phyloP scores from a whole-genome alignment of 1,140 invertebrate genomes.

The Camponotus pennsylvanicus region DNA sequence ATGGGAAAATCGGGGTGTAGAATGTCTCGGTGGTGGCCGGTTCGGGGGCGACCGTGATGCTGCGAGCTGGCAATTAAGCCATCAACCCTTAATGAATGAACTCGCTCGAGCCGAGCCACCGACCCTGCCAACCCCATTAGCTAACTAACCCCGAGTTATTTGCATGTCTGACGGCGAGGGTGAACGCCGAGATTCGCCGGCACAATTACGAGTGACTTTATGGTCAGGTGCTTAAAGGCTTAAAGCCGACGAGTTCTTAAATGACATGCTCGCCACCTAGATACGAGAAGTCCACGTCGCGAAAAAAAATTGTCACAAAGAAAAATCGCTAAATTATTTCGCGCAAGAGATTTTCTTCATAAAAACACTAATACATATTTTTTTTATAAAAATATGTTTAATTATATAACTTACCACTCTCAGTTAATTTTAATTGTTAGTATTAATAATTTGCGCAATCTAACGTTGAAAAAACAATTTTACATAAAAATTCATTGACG shows the following conservation, averaged over 20 bases:
- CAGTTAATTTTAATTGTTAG: neutral
- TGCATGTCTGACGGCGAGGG: slow-evolving; percentile 84
- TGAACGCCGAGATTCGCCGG: slow-evolving; percentile 83
- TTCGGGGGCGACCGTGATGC: slow-evolving; percentile 78
- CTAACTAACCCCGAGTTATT: slow-evolving; percentile 86
- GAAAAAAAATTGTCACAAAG: neutral
- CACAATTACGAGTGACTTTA: slow-evolving; percentile 85
- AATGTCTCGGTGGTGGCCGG: slow-evolving; percentile 51
- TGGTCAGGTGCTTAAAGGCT: slow-evolving; percentile 85
- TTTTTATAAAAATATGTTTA: neutral
- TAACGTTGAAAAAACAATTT: neutral
- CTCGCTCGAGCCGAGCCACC: slow-evolving; percentile 77
- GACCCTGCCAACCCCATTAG: slow-evolving; percentile 83
- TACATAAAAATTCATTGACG: neutral
- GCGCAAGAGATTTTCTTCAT: neutral
- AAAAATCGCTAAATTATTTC: neutral
- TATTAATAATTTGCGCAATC: neutral
- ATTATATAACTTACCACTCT: neutral
- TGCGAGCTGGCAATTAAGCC: slow-evolving; percentile 85
- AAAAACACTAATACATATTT: neutral
- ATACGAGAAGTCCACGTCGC: neutral
- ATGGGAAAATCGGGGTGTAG: slow-evolving; percentile 64
- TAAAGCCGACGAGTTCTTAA: slow-evolving; percentile 83
- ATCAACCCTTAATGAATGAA: slow-evolving; percentile 86
- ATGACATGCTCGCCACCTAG: slow-evolving; percentile 41